Evolutionary conservation across 2,113 vertebrate species (phyloP).

Genomic region (Fulmarus glacialis): DNA sequence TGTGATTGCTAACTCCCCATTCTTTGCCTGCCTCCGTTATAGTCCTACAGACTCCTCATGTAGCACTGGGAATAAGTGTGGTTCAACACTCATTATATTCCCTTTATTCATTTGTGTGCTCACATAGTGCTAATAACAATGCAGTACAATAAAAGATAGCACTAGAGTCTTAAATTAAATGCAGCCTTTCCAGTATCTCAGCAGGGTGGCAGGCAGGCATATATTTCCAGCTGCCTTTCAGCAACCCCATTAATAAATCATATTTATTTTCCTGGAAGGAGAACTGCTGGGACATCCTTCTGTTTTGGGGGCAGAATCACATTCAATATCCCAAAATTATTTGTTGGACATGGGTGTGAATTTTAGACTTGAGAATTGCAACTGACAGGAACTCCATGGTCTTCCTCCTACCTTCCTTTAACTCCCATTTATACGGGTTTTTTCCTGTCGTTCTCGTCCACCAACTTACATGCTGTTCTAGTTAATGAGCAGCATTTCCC

Average conservation of each 20-base stretch:
- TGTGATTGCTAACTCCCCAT: background rate
- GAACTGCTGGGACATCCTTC: constrained; percentile 53
- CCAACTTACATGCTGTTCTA: background rate
- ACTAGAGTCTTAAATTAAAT: constrained; percentile 23
- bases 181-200: constrained; percentile 53
- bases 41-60: constrained; percentile 19
- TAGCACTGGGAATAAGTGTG: constrained; percentile 35
- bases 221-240: constrained; percentile 64
- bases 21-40: background rate
- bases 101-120: constrained; percentile 46
- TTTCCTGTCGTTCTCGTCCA: background rate
- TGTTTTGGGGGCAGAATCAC: constrained; percentile 44
- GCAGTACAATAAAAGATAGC: constrained; percentile 54
- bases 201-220: constrained; percentile 53
- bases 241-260: constrained; percentile 48
- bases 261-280: constrained; percentile 54
- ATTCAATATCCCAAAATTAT: constrained; percentile 25
- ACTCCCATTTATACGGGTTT: background rate
- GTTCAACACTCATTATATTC: constrained; percentile 46
- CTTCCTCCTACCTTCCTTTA: background rate
- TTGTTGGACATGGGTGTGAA: constrained; percentile 32
- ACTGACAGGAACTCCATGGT: background rate
- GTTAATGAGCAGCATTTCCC: background rate
- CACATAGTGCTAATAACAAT: constrained; percentile 56
- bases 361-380: constrained; percentile 3